A percentile compares a stretch with the other conserved stretches of the same genome.
phyloP scores from a whole-genome alignment of 2,797 vertebrate genomes.

The Halcyon smyrnensis region DNA sequence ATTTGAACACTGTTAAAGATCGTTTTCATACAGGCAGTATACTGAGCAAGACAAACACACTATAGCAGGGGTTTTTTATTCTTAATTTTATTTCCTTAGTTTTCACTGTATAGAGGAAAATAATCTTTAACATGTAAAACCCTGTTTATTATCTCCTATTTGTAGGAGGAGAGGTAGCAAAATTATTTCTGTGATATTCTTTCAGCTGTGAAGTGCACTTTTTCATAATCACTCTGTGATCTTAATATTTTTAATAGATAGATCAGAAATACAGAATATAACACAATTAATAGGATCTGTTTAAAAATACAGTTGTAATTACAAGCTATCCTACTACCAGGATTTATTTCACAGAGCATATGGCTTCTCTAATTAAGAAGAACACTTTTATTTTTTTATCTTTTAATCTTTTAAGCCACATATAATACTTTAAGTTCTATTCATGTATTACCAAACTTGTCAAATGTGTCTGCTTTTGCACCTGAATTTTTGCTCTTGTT shows the following conservation, averaged over 20 bases:
- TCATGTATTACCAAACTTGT: slow-evolving; percentile 13
- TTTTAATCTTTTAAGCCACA: slow-evolving; percentile 39
- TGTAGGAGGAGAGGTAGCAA: neutral
- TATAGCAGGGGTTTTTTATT: neutral
- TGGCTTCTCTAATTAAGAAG: slow-evolving; percentile 48
- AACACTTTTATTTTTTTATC: neutral
- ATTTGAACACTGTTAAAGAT: neutral
- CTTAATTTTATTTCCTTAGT: neutral
- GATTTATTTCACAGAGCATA: slow-evolving; percentile 23
- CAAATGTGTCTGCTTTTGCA: neutral
- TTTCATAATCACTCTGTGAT: neutral
- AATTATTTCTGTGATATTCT: neutral
- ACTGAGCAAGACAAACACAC: neutral
- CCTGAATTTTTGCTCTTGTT: neutral
- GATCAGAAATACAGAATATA: neutral
- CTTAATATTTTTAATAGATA: slow-evolving; percentile 7
- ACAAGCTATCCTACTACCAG: neutral
- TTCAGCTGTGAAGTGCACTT: neutral
- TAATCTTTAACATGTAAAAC: neutral
- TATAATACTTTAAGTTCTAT: slow-evolving; percentile 45
- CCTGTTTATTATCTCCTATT: neutral
- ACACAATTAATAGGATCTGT: neutral
- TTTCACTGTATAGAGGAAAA: neutral
- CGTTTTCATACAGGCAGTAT: neutral
- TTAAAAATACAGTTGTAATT: slow-evolving; percentile 44